phyloP scores from a whole-genome alignment of 2,888 invertebrate species.

The Lydus trimaculatus region DNA sequence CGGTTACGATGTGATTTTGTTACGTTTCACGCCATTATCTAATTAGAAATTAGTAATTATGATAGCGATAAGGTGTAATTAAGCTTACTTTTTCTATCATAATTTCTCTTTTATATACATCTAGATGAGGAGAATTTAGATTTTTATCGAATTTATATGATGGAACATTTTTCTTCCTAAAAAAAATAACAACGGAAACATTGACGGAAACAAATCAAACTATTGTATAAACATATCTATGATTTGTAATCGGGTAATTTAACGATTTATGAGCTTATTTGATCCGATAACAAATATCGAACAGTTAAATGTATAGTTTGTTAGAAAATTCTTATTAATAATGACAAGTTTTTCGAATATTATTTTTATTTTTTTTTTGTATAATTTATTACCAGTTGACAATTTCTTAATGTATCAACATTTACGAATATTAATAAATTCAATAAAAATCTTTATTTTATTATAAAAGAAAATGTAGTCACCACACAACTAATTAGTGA shows the following conservation, averaged over 20 bases:
- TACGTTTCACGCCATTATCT: constrained; percentile 36
- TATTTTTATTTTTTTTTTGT: too few species aligned
- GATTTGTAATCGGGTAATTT: not conserved
- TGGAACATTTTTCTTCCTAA: not conserved
- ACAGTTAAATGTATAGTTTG: not conserved
- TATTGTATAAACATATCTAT: not conserved
- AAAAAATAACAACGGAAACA: not conserved
- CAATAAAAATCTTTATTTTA: constrained; percentile 12
- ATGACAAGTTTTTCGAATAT: not conserved
- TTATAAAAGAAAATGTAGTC: constrained; percentile 17
- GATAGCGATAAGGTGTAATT: constrained; percentile 24
- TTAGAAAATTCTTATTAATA: not conserved
- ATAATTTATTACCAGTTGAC: not conserved
- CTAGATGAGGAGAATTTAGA: not conserved
- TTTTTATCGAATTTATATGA: not conserved
- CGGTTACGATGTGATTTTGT: constrained; percentile 31
- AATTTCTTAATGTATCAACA: not conserved
- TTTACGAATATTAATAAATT: constrained; percentile 10
- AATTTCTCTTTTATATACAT: constrained; percentile 4
- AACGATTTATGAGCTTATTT: not conserved
- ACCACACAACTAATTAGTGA: constrained; percentile 24
- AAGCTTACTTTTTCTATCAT: not conserved
- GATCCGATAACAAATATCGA: not conserved
- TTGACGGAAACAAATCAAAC: not conserved
- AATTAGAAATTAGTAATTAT: constrained; percentile 36